A percentile compares a stretch with the other conserved stretches of the same genome.
Evolutionary conservation across 2,113 vertebrate genomes (phyloP).

Genomic region (Archocentrus centrarchus): DNA sequence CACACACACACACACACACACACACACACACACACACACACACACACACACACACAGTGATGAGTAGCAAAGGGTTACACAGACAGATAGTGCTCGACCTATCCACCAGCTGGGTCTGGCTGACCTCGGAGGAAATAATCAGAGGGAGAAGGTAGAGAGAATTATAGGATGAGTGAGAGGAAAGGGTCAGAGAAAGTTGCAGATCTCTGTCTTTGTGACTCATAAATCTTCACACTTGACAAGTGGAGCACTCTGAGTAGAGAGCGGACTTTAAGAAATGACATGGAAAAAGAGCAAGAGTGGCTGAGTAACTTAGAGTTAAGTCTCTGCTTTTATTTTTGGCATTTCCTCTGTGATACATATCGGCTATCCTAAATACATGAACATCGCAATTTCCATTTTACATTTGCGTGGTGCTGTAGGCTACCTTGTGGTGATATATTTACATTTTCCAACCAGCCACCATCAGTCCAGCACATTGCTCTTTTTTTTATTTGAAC

Average conservation of each 20-base stretch:
- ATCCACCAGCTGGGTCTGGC: conserved; percentile 54
- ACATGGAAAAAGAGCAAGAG: not conserved
- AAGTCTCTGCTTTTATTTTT: not conserved
- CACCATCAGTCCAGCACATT: not conserved
- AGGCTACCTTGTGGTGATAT: not conserved
- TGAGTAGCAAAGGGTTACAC: conserved; percentile 40
- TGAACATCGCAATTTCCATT: not conserved
- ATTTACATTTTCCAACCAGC: not conserved
- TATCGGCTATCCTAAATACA: not conserved
- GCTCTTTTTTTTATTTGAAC: not conserved
- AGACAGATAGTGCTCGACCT: conserved; percentile 51
- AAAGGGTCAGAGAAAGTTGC: conserved; percentile 45
- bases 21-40: not conserved
- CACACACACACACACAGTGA: conserved; percentile 2
- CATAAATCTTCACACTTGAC: conserved; percentile 59
- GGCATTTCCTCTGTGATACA: not conserved
- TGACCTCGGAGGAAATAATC: conserved; percentile 69
- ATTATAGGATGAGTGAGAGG: conserved; percentile 41
- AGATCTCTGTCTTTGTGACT: conserved; percentile 62
- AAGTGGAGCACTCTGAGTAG: conserved; percentile 37
- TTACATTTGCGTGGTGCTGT: not conserved
- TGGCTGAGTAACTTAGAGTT: not conserved
- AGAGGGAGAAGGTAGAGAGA: conserved; percentile 46
- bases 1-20: not conserved
- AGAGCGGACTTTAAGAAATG: conserved; percentile 27